A percentile compares a stretch with the other conserved stretches of the same genome.
These are phyloP conservation scores for Chrysaora quinquecirrha DNA, from an alignment of 30 jellyfish, hydroid and myxozoan species.

Conservation along the genomic window DNA sequence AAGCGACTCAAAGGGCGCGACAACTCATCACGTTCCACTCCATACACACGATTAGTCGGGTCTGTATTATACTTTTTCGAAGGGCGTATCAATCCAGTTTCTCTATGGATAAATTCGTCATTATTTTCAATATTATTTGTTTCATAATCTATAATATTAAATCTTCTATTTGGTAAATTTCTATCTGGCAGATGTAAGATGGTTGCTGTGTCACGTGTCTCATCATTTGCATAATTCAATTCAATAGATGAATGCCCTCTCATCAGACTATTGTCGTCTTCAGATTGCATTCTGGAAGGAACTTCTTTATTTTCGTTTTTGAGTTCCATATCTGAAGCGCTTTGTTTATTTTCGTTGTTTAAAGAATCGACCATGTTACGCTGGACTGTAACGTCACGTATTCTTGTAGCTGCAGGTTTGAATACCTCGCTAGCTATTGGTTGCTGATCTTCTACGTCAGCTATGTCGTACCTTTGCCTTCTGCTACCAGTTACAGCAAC, in stretches of 20 bases:
- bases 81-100: neutral
- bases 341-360: too few species aligned
- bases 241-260: neutral
- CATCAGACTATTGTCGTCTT: neutral
- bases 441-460: neutral
- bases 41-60: too few species aligned
- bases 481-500: too few species aligned
- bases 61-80: neutral
- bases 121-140: neutral
- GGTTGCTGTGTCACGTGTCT: neutral
- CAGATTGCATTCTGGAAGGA: neutral
- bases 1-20: too few species aligned
- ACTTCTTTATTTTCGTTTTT: neutral
- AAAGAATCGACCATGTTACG: too few species aligned
- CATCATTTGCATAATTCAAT: neutral
- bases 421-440: neutral
- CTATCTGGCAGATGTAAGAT: neutral
- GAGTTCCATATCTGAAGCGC: neutral
- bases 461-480: too few species aligned
- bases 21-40: too few species aligned
- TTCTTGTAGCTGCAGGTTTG: neutral
- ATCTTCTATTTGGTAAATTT: neutral
- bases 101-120: neutral
- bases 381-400: neutral
- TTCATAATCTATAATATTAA: neutral